Evolutionary conservation across 2,797 vertebrate species (phyloP), one percentile per base, ranked within the genome.

Genomic region (Phoebastria nigripes): DNA sequence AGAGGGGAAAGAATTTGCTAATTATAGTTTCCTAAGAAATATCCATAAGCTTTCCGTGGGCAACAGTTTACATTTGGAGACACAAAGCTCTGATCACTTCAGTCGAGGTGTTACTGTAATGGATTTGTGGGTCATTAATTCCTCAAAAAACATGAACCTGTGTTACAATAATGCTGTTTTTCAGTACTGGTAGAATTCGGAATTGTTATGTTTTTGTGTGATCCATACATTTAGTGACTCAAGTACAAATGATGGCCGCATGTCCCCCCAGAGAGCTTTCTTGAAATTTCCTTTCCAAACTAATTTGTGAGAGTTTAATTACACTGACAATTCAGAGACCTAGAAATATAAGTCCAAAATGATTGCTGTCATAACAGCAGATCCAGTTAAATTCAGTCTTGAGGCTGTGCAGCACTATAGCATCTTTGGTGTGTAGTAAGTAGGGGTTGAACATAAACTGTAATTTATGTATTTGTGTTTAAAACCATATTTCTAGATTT

Each of bases 221-320:
- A 73, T 51, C 41, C 14, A 7, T 33, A 19, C 35, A 19, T 76
- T 82, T 80, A 47, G 54, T 82, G 85, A 90, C 62, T 41, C 52
- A 80, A 11, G 55, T 56, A 49, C 33, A 51, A 73, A n/a, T 10
- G 33, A 84, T 46, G 0, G 35, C 44, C 41, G 42, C 52, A 9
- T 7, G 4, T 74, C 24, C 15, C 15, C 37, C 8, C 15, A 20
- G 46, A 41, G 5, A 80, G 44, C 63, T 82, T 90, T 80, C 81
- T 90, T 83, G 82, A 95, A 76, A 90, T 67, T 79, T 94, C 62
- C 66, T 58, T 91, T 90, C n/a, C 46, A 78, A 35, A 61, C 56
- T 89, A 65, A 78, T 92, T 89, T 84, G 24, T 72, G 15, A 90
- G 83, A 76, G 35, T 84, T 93, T 91, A 93, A 94, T 90, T 94